Conservation (phyloP, 2,113 vertebrate genomes). For the Otis tarda region DNA sequence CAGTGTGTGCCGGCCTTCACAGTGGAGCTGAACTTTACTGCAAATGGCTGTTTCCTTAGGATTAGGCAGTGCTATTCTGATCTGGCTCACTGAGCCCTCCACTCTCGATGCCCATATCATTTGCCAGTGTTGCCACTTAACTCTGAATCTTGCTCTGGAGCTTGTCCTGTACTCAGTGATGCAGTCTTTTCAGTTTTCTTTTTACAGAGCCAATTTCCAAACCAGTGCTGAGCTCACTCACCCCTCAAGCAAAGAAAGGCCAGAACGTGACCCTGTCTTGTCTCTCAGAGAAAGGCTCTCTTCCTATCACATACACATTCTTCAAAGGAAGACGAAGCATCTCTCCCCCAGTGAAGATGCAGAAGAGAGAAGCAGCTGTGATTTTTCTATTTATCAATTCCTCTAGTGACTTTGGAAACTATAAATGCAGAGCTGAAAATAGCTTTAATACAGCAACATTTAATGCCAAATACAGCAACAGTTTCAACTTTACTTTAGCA, state of each 20-base stretch:
- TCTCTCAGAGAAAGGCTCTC: background rate
- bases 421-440: slow-evolving; percentile 62
- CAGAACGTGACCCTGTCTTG: slow-evolving; percentile 32
- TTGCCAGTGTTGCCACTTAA: background rate
- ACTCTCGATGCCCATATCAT: background rate
- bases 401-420: slow-evolving; percentile 10
- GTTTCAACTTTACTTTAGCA: slow-evolving; percentile 31
- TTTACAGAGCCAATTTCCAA: slow-evolving; percentile 48
- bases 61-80: background rate
- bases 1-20: background rate
- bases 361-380: slow-evolving; percentile 35
- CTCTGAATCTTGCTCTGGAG: background rate
- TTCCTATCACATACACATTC: slow-evolving; percentile 54
- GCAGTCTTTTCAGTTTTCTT: background rate
- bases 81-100: background rate
- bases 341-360: background rate
- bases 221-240: slow-evolving; percentile 30
- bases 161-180: background rate
- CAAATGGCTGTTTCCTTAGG: background rate
- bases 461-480: slow-evolving; percentile 29
- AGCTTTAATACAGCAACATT: background rate
- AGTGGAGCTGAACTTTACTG: background rate
- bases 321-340: slow-evolving; percentile 22
- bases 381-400: slow-evolving; percentile 32
- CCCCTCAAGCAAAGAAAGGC: background rate